Evolutionary conservation across 2,888 invertebrate species (phyloP).

Genomic region (Drosophila ustulata): DNA sequence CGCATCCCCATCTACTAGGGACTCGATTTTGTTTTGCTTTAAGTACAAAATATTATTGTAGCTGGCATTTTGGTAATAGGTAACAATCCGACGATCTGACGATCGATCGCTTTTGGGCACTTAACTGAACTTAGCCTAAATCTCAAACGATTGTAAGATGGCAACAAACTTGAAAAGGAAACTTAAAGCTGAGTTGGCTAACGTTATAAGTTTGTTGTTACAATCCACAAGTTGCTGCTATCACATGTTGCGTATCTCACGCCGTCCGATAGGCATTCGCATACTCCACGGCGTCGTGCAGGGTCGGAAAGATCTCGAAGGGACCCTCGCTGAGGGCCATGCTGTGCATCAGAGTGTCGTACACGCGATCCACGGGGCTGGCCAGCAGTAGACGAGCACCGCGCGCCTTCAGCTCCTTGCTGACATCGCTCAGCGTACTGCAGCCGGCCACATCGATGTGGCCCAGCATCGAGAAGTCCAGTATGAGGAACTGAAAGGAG

Average conservation of each 20-base stretch:
- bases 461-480: slow-evolving; percentile 88
- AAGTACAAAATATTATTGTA: slow-evolving; percentile 63
- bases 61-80: slow-evolving; percentile 40
- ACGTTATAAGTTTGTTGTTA: slow-evolving; percentile 46
- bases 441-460: slow-evolving; percentile 89
- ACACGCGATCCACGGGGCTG: slow-evolving; percentile 86
- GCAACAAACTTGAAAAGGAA: slow-evolving; percentile 46
- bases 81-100: slow-evolving; percentile 33
- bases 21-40: slow-evolving; percentile 31
- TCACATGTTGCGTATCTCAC: slow-evolving; percentile 64
- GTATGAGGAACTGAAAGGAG: slow-evolving; percentile 84
- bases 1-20: neutral
- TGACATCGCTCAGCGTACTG: slow-evolving; percentile 86
- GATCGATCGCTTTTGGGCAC: slow-evolving; percentile 40
- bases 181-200: slow-evolving; percentile 34
- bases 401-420: slow-evolving; percentile 86
- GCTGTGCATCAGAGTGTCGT: slow-evolving; percentile 83
- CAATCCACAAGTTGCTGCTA: slow-evolving; percentile 39
- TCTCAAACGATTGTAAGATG: slow-evolving; percentile 49
- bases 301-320: slow-evolving; percentile 87
- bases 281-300: slow-evolving; percentile 88
- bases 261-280: slow-evolving; percentile 82
- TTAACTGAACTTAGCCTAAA: slow-evolving; percentile 58
- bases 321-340: slow-evolving; percentile 83
- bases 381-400: slow-evolving; percentile 87